Base-by-base conservation (phyloP, 2,797 vertebrate species). In the Bovichtus diacanthus region DNA sequence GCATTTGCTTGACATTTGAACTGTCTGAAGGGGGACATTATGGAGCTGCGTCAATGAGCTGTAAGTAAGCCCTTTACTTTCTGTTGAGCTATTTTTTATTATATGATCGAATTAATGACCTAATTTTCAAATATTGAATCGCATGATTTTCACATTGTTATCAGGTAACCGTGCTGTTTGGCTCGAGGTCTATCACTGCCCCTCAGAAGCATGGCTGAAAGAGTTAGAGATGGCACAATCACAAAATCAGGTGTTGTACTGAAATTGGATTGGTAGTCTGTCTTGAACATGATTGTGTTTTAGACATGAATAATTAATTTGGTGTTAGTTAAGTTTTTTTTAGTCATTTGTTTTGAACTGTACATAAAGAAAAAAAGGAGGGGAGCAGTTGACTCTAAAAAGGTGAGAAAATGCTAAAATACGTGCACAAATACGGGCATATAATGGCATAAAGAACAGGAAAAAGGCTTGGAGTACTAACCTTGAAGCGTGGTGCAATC, bases 101-200 rank as follows among this genome's bases (percentile, higher is more conserved):
- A 12, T 29, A 8, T 54, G 2, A 65, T 46, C 27, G 27, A 29
- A 46, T 31, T 15, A 27, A 54, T 47, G 12, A 49, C 2, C 55
- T 27, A 0, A 41, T 46, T 59, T 70, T 76, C 7, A n/a, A 63
- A 55, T 56, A 6, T 27, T 49, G 10, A 60, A 39, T 66, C 2
- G 27, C 2, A 9, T 55, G 3, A 34, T 39, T 73, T 44, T 49
- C 0, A 16, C 90, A 82, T 91, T 70, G 84, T 83, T 90, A 6
- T 54, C 89, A 98, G 97, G 95, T 59, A 93, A 79, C 1, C 92
- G 89, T n/a, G 92, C 89, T 9, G 31, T 88, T 85, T 97, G 95
- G 94, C 94, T 99, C 34, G 96, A 99, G 47, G 86, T 99, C 58
- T 96, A 96, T 88, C 89, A 81, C 36, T 93, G 98, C 87, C 97